Evolutionary conservation across 1,140 invertebrate species (phyloP).

Genomic region (Eriocheir sinensis): DNA sequence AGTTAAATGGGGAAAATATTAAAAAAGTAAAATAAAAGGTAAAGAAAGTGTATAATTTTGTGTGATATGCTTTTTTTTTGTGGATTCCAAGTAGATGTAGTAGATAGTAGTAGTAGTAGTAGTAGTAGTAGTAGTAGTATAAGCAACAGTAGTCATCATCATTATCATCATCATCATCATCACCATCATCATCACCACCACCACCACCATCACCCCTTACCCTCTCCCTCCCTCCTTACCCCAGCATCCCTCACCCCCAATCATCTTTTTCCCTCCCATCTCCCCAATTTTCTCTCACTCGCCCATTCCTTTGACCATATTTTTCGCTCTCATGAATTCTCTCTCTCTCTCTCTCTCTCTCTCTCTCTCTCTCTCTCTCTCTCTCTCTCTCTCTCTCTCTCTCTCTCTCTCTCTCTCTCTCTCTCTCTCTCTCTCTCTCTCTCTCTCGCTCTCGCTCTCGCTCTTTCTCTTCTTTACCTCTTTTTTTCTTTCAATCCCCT

Average conservation of each 20-base stretch:
- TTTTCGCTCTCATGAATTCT: neutral
- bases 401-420: slow-evolving; percentile 2
- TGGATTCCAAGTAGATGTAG: too few relatives aligned
- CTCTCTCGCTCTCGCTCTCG: too few relatives aligned
- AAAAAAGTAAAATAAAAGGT: neutral
- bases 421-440: too few relatives aligned
- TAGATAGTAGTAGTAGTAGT: neutral
- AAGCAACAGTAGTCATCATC: too few relatives aligned
- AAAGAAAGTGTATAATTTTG: neutral
- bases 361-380: neutral
- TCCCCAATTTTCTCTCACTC: neutral
- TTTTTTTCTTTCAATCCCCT: neutral
- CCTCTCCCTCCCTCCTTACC: neutral
- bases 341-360: neutral
- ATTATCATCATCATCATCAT: neutral
- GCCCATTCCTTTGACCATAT: neutral
- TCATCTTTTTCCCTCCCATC: neutral
- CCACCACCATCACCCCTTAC: neutral
- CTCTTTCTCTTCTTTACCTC: too few relatives aligned
- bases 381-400: neutral
- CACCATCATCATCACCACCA: neutral
- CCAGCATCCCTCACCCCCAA: neutral
- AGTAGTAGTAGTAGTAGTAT: too few relatives aligned
- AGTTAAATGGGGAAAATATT: neutral
- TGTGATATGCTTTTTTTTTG: slow-evolving; percentile 1